Base-by-base conservation (phyloP, 2,113 vertebrate genomes). In the Labeo catla region DNA sequence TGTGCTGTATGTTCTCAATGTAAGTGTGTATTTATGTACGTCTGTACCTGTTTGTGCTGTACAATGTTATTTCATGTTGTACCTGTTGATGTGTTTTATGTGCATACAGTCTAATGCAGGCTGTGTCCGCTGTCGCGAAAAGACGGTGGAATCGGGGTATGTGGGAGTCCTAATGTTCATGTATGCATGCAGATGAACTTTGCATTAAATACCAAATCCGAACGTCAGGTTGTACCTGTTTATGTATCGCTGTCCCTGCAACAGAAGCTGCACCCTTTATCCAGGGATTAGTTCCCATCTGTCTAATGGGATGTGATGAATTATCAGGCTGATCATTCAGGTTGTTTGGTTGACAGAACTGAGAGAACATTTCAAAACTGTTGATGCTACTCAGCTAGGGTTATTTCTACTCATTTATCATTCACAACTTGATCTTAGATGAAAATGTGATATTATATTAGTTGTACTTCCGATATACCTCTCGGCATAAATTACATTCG, bases 251-350 rank as follows among this genome's bases (percentile, higher is more conserved):
- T 90, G 90, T 93, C 91, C 89, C 77, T 92, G 90, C 92, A 93
- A 93, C 92, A 94, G 93, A 93, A 93, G 59, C 85, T 86, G 84
- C 87, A 89, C 45, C 11, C 85, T 91, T 59, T 85, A 88, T 91
- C 76, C 28, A 83, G 81, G 28, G 34, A 50, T 54, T 21, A 34
- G 28, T 74, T 70, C 61, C 63, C 23, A 3, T 85, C 76, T 39
- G 52, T 73, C 8, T 28, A 52, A 72, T 72, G 68, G 66, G 47
- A 84, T 84, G 49, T 6, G 73, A 39, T 83, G 6, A 23, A 19
- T 79, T 63, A 23, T 80, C 57, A 65, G 59, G 13, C 65, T 36
- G 21, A 47, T 78, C 52, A 47, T 84, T 80, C 65, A 77, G 76
- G 34, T 61, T 10, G 47, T 68, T 23, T 66, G 45, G 28, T 21